Evolutionary conservation across 2,888 invertebrate genomes (phyloP).

Genomic region (Gonocerus acuteangulatus): DNA sequence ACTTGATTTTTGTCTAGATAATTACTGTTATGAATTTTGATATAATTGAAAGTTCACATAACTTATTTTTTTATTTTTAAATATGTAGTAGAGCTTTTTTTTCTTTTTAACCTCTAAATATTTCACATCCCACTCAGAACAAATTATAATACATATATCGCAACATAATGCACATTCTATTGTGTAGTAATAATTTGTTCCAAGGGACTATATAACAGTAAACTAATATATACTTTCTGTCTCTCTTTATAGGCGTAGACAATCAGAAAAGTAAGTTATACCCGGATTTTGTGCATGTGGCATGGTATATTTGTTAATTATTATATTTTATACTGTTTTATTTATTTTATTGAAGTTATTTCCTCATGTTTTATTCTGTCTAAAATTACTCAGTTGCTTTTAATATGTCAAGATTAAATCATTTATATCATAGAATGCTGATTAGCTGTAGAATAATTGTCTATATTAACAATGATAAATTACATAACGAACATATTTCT

Average conservation of each 20-base stretch:
- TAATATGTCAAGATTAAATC: neutral
- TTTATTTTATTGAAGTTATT: neutral
- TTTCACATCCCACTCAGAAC: slow-evolving; percentile 22
- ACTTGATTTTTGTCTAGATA: neutral
- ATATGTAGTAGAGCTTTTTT: slow-evolving; percentile 17
- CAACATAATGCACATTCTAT: neutral
- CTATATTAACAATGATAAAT: slow-evolving; percentile 19
- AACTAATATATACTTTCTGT: slow-evolving; percentile 33
- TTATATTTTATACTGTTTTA: neutral
- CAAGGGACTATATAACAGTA: slow-evolving; percentile 26
- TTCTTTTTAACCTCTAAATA: slow-evolving; percentile 17
- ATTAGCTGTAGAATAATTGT: neutral
- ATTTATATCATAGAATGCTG: neutral
- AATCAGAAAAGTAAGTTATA: slow-evolving; percentile 35
- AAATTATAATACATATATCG: slow-evolving; percentile 14
- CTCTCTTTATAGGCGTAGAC: slow-evolving; percentile 36
- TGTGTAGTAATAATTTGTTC: slow-evolving; percentile 17
- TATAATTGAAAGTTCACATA: neutral
- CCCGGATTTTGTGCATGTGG: slow-evolving; percentile 30
- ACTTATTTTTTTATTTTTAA: slow-evolving; percentile 15
- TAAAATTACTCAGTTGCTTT: slow-evolving; percentile 1
- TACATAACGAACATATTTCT: neutral
- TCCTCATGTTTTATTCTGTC: neutral
- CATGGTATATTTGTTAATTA: slow-evolving; percentile 10
- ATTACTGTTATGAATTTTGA: neutral